These are phyloP conservation scores for Mesitornis unicolor DNA, from an alignment of 2,113 vertebrate species.

Conservation along the genomic window DNA sequence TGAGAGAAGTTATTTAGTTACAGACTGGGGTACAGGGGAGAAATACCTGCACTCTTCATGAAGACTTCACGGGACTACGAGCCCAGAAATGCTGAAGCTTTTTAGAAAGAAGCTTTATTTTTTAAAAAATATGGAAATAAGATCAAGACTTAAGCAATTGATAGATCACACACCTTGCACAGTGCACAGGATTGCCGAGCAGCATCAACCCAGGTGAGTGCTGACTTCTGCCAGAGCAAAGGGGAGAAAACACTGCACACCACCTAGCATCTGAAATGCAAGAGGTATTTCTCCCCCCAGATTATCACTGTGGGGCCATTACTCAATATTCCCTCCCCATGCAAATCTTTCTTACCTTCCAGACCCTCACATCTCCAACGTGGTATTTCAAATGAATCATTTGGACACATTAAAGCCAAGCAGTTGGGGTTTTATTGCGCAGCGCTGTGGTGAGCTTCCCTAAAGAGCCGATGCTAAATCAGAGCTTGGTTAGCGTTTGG, in stretches of 20 bases:
- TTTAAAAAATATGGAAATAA: neutral
- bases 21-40: neutral
- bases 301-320: neutral
- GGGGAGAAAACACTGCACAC: neutral
- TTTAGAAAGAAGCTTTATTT: neutral
- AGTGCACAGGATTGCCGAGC: neutral
- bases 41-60: neutral
- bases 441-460: neutral
- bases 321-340: neutral
- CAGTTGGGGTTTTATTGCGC: neutral
- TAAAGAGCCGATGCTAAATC: neutral
- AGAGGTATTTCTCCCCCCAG: neutral
- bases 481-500: neutral
- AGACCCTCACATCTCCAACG: neutral
- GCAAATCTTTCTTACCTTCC: neutral
- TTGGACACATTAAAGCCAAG: neutral
- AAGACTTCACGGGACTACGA: neutral
- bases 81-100: neutral
- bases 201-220: neutral
- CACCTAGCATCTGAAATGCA: neutral
- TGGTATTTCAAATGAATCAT: neutral
- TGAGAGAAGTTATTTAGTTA: neutral
- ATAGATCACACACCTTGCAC: too few species aligned
- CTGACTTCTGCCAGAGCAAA: neutral
- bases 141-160: neutral